Conservation (phyloP, 2,113 vertebrate species). For the Nanorana parkeri region DNA sequence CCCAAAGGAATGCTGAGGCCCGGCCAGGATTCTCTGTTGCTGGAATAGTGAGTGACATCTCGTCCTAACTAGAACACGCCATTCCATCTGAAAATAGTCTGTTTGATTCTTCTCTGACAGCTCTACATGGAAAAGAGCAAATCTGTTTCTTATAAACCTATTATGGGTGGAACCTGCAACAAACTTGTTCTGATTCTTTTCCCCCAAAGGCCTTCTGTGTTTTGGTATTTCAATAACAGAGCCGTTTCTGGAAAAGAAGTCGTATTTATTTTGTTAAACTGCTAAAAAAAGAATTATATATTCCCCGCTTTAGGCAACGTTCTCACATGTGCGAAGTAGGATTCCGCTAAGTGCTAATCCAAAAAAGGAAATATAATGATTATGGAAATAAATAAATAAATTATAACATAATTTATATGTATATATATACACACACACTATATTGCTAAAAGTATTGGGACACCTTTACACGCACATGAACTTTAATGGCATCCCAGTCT, state of each 20-base stretch:
- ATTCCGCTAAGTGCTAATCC: no score
- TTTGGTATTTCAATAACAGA: conserved; percentile 43
- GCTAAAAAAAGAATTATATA: neutral
- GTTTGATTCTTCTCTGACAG: conserved; percentile 38
- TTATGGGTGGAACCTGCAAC: conserved; percentile 46
- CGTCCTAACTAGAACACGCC: neutral
- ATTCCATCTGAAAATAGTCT: conserved; percentile 13
- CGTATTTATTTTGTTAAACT: conserved; percentile 13
- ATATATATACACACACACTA: no score
- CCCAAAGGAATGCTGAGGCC: neutral
- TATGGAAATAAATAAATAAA: no score
- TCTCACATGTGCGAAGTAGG: no score
- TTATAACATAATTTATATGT: no score
- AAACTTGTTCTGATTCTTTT: neutral
- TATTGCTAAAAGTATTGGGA: no score
- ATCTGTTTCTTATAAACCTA: conserved; percentile 55
- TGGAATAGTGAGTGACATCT: neutral
- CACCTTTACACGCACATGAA: no score
- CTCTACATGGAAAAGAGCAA: conserved; percentile 10
- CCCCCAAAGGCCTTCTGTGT: conserved; percentile 21
- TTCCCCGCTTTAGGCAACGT: no score
- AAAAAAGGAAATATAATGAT: no score
- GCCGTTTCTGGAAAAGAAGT: neutral
- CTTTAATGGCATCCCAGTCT: no score
- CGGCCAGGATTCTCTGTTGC: neutral